Conservation (phyloP, 2,113 vertebrate species). For the Oceanodroma tethys region DNA sequence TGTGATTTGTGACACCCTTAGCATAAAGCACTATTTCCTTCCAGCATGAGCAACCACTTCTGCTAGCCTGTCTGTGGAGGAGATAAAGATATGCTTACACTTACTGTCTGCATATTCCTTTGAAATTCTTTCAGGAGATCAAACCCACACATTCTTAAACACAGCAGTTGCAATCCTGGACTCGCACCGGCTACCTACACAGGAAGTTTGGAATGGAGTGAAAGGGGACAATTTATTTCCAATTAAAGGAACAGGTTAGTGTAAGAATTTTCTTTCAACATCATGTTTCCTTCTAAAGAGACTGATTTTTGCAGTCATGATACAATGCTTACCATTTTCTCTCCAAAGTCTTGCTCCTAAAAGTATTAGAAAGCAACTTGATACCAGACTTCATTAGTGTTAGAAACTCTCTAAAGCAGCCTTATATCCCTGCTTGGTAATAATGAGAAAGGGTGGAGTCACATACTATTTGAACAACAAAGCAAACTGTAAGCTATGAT, state of each 20-base stretch:
- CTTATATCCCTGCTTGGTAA: not conserved
- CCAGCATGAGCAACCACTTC: not conserved
- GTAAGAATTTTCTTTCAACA: not conserved
- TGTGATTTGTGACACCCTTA: slow-evolving; percentile 2
- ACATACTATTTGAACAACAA: slow-evolving; percentile 59
- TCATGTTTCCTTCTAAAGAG: not conserved
- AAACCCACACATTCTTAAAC: not conserved
- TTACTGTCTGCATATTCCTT: not conserved
- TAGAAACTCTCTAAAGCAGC: slow-evolving; percentile 5
- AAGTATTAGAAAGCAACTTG: not conserved
- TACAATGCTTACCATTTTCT: not conserved
- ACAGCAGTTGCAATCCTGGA: not conserved
- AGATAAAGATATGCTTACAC: not conserved
- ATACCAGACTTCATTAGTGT: not conserved
- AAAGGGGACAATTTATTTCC: not conserved
- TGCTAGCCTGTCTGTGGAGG: not conserved
- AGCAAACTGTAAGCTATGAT: slow-evolving; percentile 44
- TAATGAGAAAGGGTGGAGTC: slow-evolving; percentile 52
- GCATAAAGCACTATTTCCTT: not conserved
- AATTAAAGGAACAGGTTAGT: not conserved
- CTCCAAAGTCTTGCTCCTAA: not conserved
- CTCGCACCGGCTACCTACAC: not conserved
- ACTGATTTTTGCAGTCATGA: not conserved
- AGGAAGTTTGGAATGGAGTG: not conserved
- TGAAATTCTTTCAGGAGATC: not conserved